Conservation (phyloP, 2,888 invertebrate genomes). For the Drosophila paucipuncta region DNA sequence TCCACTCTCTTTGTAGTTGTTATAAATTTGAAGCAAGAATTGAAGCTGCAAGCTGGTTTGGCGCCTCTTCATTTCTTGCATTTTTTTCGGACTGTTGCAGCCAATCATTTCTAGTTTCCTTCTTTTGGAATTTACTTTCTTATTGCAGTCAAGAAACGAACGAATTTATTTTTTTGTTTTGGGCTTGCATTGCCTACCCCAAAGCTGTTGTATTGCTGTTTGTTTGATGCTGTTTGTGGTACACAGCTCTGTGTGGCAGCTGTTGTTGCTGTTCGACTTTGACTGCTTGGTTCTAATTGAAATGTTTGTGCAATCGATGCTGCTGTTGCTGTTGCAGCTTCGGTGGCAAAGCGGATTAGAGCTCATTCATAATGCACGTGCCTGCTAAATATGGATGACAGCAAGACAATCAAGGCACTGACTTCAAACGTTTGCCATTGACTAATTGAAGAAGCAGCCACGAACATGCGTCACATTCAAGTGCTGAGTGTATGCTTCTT, state of each 20-base stretch:
- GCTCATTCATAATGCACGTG: conserved; percentile 67
- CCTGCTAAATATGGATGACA: conserved; percentile 59
- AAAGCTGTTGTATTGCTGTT: conserved; percentile 16
- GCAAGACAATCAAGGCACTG: conserved; percentile 54
- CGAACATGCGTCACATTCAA: background rate
- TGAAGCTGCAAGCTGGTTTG: conserved; percentile 25
- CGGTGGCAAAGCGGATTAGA: conserved; percentile 68
- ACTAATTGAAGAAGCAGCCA: conserved; percentile 52
- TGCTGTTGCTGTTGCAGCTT: conserved; percentile 16
- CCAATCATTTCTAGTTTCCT: conserved; percentile 35
- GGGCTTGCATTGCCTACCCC: background rate
- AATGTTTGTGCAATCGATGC: conserved; percentile 65
- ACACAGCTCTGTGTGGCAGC: conserved; percentile 31
- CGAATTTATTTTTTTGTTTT: conserved; percentile 19
- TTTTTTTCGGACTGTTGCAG: conserved; percentile 16
- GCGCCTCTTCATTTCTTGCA: conserved; percentile 25
- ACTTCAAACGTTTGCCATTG: conserved; percentile 29
- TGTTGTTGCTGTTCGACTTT: conserved; percentile 44
- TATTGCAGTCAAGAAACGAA: conserved; percentile 40
- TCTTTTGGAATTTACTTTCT: conserved; percentile 32
- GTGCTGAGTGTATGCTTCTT: background rate
- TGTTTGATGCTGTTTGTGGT: conserved; percentile 50
- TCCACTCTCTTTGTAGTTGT: background rate
- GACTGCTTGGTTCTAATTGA: conserved; percentile 71
- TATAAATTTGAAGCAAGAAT: conserved; percentile 17